Percentiles rank a stretch among this genome's conserved stretches.
These are phyloP conservation scores for Lytechinus variegatus DNA, from an alignment of 35 echinoderm and acorn worm genomes.

Conservation along the genomic window DNA sequence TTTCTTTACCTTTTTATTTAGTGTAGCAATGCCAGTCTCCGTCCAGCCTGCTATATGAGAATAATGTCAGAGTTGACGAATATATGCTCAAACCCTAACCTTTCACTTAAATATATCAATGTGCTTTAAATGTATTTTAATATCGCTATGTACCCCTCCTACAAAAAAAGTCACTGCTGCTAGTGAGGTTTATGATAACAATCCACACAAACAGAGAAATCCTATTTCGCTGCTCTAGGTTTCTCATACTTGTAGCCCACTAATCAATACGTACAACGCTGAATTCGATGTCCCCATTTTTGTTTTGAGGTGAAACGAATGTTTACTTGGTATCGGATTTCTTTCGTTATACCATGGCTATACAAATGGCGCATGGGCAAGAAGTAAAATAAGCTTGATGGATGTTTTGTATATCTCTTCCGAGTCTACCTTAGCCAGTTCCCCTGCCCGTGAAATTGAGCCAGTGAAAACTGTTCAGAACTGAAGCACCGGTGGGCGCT, in stretches of 20 bases:
- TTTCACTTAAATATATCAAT: too few relatives aligned
- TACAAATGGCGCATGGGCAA: not conserved
- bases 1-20: too few relatives aligned
- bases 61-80: too few relatives aligned
- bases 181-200: not conserved
- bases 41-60: too few relatives aligned
- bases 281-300: not conserved
- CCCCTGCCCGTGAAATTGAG: not conserved
- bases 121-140: too few relatives aligned
- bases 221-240: not conserved
- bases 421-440: not conserved
- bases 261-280: not conserved
- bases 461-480: not conserved
- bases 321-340: not conserved
- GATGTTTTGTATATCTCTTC: not conserved
- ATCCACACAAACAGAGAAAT: not conserved
- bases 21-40: too few relatives aligned
- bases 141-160: too few relatives aligned
- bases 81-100: too few relatives aligned
- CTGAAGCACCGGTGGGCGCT: not conserved
- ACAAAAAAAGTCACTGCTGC: too few relatives aligned
- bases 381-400: not conserved
- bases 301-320: not conserved
- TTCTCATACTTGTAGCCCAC: not conserved
- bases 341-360: not conserved